Conservation (phyloP, 2,797 vertebrate species). For the Calcarius lapponicus region DNA sequence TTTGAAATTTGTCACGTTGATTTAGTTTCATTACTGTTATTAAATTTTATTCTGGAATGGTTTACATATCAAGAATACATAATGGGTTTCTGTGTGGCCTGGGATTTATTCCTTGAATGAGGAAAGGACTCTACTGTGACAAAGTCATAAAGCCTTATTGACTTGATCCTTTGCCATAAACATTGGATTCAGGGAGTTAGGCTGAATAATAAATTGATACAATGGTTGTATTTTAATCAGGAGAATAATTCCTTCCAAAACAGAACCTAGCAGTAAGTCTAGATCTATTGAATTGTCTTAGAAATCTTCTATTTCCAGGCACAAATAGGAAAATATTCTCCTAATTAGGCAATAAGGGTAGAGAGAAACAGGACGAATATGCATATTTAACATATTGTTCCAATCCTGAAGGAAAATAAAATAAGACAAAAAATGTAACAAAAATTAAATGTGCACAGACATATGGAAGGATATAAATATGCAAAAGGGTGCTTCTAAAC, state of each 20-base stretch:
- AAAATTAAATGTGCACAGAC: background rate
- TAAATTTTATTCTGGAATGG: conserved; percentile 63
- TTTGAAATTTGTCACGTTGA: conserved; percentile 64
- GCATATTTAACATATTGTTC: background rate
- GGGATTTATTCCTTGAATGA: conserved; percentile 54
- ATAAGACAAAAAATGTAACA: background rate
- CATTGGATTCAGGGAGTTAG: conserved; percentile 46
- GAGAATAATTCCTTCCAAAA: conserved; percentile 31
- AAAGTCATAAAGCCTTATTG: conserved; percentile 63
- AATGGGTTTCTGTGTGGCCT: conserved; percentile 56
- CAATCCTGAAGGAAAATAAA: conserved; percentile 17
- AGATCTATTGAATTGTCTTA: conserved; percentile 20
- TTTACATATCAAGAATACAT: conserved; percentile 65
- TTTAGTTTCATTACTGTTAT: conserved; percentile 59
- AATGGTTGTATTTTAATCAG: conserved; percentile 45
- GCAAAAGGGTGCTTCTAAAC: background rate
- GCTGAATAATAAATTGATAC: conserved; percentile 32
- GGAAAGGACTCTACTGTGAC: conserved; percentile 45
- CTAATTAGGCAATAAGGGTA: background rate
- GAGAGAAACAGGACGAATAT: background rate
- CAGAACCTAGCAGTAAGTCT: background rate
- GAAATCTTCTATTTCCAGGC: conserved; percentile 1
- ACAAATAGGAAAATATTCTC: conserved; percentile 15
- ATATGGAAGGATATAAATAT: conserved; percentile 14
- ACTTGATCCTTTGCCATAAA: conserved; percentile 67